Base-by-base conservation (phyloP, 2,888 invertebrate genomes). In the Euclidia mi region DNA sequence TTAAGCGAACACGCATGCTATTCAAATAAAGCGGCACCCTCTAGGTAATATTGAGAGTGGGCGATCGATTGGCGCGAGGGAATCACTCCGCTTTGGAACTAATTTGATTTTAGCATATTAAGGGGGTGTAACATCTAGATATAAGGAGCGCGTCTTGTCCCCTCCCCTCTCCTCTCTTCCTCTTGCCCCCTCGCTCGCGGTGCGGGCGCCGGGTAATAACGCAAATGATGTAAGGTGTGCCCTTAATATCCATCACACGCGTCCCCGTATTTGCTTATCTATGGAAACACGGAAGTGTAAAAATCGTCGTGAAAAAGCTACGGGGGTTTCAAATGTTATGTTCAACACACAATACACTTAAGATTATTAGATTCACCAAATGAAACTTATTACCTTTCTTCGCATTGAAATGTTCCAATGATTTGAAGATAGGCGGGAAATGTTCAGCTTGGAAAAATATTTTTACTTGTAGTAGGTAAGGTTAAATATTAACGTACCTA, bases 61-160 rank as follows among this genome's bases (percentile, higher is more conserved):
- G 76, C 89, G 84, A 92, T 93, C 93, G 92, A 93, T 91, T 82
- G 76, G 66, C 78, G 75, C 75, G 81, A 78, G 87, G 85, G 92
- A 91, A 92, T 92, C 92, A 91, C 93, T 92, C 91, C 90, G 88
- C 87, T 86, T 90, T 87, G 89, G 83, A 94, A 94, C 93, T 94
- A 94, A 94, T 94, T 94, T 94, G 94, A 93, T 94, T 94, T 94
- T 94, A 94, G 94, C 94, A 94, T 94, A 94, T 94, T 94, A 94
- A 92, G 90, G 91, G 88, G 89, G 85, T 79, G 86, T 82, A 78
- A 85, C 86, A 90, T 91, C 91, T 91, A 91, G 92, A 91, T 91
- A 88, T 90, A 91, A 93, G 94, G 88, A 90, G 87, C 85, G 86
- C 90, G 91, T 92, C 92, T 92, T 91, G 84, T 76, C 81, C 87